phyloP scores from a whole-genome alignment of 2,797 vertebrate species.

The Cryptoblepharus egeriae region DNA sequence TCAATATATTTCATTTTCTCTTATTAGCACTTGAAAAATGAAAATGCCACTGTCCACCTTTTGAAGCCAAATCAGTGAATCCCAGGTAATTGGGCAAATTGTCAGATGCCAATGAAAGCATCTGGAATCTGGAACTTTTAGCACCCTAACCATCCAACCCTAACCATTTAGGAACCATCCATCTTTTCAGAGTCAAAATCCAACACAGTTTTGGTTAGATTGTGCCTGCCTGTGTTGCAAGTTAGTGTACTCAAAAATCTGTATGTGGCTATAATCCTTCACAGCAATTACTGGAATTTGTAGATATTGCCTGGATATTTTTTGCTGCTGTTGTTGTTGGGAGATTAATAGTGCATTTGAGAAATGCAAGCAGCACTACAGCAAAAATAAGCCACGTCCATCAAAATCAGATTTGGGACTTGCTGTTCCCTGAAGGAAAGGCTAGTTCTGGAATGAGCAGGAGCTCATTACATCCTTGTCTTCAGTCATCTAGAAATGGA shows the following conservation, averaged over 20 bases:
- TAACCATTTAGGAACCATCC: too few species aligned
- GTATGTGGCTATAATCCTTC: background rate
- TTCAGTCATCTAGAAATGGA: background rate
- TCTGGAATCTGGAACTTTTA: background rate
- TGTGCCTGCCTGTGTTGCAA: background rate
- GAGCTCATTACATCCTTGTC: conserved; percentile 7
- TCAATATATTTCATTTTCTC: background rate
- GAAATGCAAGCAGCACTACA: rapidly evolving
- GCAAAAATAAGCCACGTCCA: background rate
- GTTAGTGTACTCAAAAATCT: background rate
- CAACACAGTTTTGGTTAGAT: background rate
- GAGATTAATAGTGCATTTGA: rapidly evolving
- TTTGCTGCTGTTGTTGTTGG: background rate
- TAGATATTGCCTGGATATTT: background rate
- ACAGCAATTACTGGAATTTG: background rate
- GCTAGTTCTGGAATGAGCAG: conserved; percentile 23
- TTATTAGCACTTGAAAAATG: background rate
- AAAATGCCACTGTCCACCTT: background rate
- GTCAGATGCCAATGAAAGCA: too few species aligned
- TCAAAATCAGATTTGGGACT: conserved; percentile 18
- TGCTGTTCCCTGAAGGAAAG: conserved; percentile 2
- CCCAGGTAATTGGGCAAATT: background rate
- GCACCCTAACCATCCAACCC: too few species aligned
- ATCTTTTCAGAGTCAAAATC: background rate
- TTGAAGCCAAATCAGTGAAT: background rate